Conservation (phyloP, 2,797 vertebrate genomes). For the Paedocypris micromegethes region DNA sequence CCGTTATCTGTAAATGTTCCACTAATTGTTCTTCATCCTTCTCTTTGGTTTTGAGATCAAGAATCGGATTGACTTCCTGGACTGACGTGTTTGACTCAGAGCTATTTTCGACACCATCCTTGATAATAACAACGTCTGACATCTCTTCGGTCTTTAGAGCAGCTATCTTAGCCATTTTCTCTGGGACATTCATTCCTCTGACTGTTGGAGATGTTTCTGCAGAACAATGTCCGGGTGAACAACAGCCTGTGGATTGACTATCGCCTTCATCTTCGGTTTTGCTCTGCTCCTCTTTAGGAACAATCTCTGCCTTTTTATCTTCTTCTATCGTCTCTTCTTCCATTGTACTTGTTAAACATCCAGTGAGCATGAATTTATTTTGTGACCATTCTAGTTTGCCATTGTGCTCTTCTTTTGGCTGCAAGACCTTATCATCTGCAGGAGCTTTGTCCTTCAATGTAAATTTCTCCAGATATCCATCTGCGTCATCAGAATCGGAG, state of each 20-base stretch:
- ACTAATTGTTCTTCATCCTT: background rate
- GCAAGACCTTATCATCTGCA: conserved; percentile 50
- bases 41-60: conserved; percentile 11
- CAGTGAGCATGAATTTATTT: conserved; percentile 67
- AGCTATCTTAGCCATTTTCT: background rate
- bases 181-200: background rate
- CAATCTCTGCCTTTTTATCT: conserved; percentile 42
- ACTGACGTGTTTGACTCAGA: background rate
- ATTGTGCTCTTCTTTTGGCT: conserved; percentile 42
- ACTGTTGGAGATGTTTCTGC: conserved; percentile 5
- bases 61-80: background rate
- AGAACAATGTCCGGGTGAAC: conserved; percentile 19
- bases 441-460: conserved; percentile 83
- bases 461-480: conserved; percentile 90
- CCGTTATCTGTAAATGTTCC: background rate
- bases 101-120: conserved; percentile 14
- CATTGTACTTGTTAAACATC: conserved; percentile 57
- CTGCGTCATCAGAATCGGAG: conserved; percentile 81
- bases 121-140: conserved; percentile 17
- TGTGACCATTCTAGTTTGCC: conserved; percentile 62
- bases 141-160: conserved; percentile 4
- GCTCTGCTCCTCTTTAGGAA: conserved; percentile 31
- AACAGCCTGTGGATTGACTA: conserved; percentile 17
- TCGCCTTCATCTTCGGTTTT: conserved; percentile 39
- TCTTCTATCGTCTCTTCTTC: conserved; percentile 3